Evolutionary conservation across 2,113 vertebrate genomes (phyloP).

Genomic region (Fregetta grallaria): DNA sequence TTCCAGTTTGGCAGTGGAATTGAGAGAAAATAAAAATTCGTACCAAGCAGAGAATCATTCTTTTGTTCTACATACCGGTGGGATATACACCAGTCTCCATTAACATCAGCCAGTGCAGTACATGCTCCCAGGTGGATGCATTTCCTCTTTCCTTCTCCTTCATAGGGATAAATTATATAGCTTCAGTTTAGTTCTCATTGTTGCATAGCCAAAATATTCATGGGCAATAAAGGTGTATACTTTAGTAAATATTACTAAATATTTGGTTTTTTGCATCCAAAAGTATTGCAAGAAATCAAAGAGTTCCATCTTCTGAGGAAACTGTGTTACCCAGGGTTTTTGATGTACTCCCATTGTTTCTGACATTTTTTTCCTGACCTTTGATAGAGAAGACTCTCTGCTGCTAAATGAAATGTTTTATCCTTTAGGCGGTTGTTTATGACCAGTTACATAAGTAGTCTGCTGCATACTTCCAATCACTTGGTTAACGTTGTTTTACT

Average conservation of each 20-base stretch:
- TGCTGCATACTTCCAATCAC: not conserved
- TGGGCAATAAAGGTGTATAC: not conserved
- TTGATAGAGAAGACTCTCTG: not conserved
- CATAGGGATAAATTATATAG: not conserved
- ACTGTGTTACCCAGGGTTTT: not conserved
- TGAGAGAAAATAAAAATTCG: not conserved
- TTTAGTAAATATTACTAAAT: not conserved
- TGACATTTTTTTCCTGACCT: not conserved
- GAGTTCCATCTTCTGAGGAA: not conserved
- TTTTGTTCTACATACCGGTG: not conserved
- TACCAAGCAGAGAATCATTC: not conserved
- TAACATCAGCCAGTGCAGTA: not conserved
- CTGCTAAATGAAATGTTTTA: not conserved
- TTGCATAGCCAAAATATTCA: not conserved
- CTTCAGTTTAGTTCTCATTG: not conserved
- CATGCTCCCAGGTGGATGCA: not conserved
- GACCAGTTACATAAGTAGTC: not conserved
- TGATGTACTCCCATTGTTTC: not conserved
- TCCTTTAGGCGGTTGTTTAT: not conserved
- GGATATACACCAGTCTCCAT: not conserved
- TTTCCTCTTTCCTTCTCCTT: not conserved
- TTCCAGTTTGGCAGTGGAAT: not conserved
- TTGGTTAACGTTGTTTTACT: not conserved
- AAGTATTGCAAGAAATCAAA: not conserved
- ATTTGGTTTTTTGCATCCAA: not conserved